phyloP scores from a whole-genome alignment of 2,888 invertebrate genomes.

The Coenonympha arcania region DNA sequence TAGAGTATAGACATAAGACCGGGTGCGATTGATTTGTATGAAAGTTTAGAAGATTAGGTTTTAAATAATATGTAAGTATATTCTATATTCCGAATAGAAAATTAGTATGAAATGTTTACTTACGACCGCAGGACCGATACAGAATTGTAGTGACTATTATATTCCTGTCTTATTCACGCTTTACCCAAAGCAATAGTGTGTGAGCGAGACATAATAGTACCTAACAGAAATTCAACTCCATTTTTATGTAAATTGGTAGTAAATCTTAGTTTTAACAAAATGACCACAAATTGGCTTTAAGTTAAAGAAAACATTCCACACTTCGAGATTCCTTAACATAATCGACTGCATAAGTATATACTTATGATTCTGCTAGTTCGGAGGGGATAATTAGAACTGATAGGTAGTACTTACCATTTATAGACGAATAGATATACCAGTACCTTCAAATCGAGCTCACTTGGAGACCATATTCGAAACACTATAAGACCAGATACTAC shows the following conservation, averaged over 20 bases:
- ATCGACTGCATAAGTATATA: neutral
- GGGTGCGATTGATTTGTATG: neutral
- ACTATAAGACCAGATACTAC: neutral
- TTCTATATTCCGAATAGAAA: slow-evolving; percentile 1
- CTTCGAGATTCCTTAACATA: neutral
- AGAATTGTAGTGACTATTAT: no score
- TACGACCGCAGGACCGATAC: no score
- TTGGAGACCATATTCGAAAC: slow-evolving; percentile 25
- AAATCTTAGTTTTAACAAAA: neutral
- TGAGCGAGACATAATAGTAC: no score
- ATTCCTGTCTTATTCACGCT: no score
- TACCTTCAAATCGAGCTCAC: slow-evolving; percentile 37
- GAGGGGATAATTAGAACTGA: neutral
- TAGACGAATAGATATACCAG: slow-evolving; percentile 29
- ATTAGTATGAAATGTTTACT: neutral
- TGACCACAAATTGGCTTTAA: slow-evolving; percentile 1
- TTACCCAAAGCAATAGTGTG: no score
- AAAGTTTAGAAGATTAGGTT: neutral
- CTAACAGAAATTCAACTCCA: no score
- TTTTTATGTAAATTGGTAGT: no score
- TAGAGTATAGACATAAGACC: neutral
- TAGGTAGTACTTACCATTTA: slow-evolving; percentile 2
- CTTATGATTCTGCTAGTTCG: neutral
- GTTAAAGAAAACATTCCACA: neutral
- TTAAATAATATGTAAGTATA: neutral